These are phyloP conservation scores for Geococcyx californianus DNA, from an alignment of 2,113 vertebrate genomes.

Conservation along the genomic window DNA sequence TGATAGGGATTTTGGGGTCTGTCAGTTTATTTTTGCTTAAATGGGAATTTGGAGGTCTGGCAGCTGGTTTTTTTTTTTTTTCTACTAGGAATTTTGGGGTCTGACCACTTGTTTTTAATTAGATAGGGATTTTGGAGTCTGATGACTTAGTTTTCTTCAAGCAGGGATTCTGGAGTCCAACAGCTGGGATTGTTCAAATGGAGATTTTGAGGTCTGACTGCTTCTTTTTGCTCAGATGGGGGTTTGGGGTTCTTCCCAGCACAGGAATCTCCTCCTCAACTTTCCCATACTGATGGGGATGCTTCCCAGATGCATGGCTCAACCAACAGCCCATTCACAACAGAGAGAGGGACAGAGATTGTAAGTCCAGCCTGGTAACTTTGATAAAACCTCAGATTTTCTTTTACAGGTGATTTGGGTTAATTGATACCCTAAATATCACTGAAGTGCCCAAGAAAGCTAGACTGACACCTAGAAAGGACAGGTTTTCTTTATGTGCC, in stretches of 20 bases:
- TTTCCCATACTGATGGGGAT: neutral
- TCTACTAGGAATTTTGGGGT: neutral
- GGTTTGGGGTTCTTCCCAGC: too few relatives aligned
- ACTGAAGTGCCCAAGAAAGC: neutral
- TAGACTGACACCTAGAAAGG: neutral
- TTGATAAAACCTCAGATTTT: neutral
- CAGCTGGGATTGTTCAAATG: neutral
- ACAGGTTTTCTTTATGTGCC: neutral
- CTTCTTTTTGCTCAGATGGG: neutral
- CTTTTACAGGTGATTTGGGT: neutral
- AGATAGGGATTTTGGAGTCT: neutral
- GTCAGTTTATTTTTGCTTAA: too few relatives aligned
- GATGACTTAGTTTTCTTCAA: rapidly evolving
- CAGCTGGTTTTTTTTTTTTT: too few relatives aligned
- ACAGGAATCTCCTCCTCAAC: neutral
- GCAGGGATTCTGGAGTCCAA: neutral
- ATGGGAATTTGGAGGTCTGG: too few relatives aligned
- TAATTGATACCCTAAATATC: neutral
- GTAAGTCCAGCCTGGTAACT: neutral
- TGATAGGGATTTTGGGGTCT: too few relatives aligned
- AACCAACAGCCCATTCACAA: rapidly evolving
- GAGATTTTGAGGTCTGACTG: neutral
- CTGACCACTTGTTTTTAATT: neutral
- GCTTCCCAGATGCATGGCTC: neutral
- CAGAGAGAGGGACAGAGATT: neutral